Percentiles rank a stretch among this genome's conserved stretches.
Evolutionary conservation across 1,140 invertebrate species (phyloP).

Genomic region (Drosophila subpulchrella): DNA sequence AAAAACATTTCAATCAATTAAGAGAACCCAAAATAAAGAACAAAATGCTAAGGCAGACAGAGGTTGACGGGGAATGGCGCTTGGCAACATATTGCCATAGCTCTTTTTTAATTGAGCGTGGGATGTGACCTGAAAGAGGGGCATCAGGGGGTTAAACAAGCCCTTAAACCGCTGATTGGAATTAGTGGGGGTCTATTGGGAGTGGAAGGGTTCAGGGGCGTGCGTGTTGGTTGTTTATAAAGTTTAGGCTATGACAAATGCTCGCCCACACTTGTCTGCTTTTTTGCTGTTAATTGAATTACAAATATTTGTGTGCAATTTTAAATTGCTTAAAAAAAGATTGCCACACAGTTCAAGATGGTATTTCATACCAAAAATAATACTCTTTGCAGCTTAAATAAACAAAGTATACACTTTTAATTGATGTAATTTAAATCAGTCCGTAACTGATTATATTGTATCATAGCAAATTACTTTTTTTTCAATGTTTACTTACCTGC

Average conservation of each 20-base stretch:
- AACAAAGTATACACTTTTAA: too few species aligned
- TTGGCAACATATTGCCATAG: conserved; percentile 25
- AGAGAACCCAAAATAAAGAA: conserved; percentile 24
- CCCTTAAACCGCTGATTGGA: conserved; percentile 34
- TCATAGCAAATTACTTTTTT: neutral
- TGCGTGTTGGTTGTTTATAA: conserved; percentile 3
- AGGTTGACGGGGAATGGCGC: conserved; percentile 32
- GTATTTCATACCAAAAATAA: neutral
- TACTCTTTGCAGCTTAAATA: neutral
- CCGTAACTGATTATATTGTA: neutral
- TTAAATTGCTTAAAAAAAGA: neutral
- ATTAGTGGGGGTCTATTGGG: conserved; percentile 7
- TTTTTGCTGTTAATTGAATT: conserved; percentile 37
- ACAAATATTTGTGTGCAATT: conserved; percentile 17
- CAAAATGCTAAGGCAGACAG: neutral
- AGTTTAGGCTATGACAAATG: conserved; percentile 33
- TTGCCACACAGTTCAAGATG: neutral
- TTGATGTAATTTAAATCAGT: neutral
- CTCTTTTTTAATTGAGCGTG: conserved; percentile 31
- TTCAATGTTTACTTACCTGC: conserved; percentile 12
- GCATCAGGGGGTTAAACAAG: conserved; percentile 24
- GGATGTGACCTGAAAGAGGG: conserved; percentile 22
- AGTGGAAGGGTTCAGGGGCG: neutral
- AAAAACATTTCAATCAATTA: conserved; percentile 40
- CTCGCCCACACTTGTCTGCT: conserved; percentile 9